These are phyloP conservation scores for Cydia splendana DNA, from an alignment of 1,140 invertebrate genomes.

Conservation along the genomic window DNA sequence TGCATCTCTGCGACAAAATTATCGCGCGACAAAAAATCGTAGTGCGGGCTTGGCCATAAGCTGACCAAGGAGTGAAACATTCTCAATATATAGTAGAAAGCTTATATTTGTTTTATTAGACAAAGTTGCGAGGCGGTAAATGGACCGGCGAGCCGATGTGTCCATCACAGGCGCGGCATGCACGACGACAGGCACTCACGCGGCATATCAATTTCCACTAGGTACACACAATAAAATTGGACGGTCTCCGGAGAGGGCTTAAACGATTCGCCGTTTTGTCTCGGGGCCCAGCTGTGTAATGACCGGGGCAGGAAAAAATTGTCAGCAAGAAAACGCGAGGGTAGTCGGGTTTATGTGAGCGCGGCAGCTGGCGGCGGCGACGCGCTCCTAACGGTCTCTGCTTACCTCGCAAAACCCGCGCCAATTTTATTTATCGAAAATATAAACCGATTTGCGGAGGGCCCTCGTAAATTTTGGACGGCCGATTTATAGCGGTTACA, in stretches of 20 bases:
- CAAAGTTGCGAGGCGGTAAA: conserved; percentile 48
- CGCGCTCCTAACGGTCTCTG: conserved; percentile 76
- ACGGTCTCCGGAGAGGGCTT: conserved; percentile 78
- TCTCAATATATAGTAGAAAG: not conserved
- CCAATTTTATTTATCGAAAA: conserved; percentile 80
- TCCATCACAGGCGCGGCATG: conserved; percentile 56
- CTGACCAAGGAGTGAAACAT: no score
- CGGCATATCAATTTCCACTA: conserved; percentile 78
- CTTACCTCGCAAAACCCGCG: conserved; percentile 78
- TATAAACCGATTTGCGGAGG: conserved; percentile 79
- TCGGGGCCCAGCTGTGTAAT: conserved; percentile 78
- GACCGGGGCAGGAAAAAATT: conserved; percentile 78
- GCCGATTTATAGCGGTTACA: conserved; percentile 75
- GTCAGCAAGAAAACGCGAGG: conserved; percentile 79
- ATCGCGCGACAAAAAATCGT: no score
- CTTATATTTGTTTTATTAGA: not conserved
- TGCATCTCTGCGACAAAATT: no score
- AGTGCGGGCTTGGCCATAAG: no score
- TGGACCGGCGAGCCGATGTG: conserved; percentile 42
- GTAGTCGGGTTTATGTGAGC: conserved; percentile 76
- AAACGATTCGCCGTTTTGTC: conserved; percentile 80
- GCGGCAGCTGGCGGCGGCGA: conserved; percentile 71
- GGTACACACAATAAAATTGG: conserved; percentile 79
- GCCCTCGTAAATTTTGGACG: conserved; percentile 71
- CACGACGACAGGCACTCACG: conserved; percentile 59